Base-by-base conservation (phyloP, 2,797 vertebrate genomes). In the Parauchenoglanis ngamensis region DNA sequence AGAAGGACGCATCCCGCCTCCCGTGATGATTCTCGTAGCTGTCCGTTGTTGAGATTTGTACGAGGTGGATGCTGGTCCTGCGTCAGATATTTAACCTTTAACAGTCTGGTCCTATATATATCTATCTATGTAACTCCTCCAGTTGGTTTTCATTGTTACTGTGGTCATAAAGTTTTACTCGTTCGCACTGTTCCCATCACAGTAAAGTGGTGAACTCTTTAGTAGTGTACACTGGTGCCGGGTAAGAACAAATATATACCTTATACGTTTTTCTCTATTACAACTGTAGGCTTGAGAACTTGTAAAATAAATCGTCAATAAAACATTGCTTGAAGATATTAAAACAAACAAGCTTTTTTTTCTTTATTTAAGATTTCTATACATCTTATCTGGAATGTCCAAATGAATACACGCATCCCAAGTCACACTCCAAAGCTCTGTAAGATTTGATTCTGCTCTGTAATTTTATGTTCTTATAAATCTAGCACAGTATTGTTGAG, bases 221-320 rank as follows among this genome's bases (percentile, higher is more conserved):
- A 49, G 89, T 94, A 92, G 90, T 91, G 87, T 89, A 83, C 90
- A 85, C 90, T 40, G 92, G 88, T 87, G 90, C 92, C 91, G 90
- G 89, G 89, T 86, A 88, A 87, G 15, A 70, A 56, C 63, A 83
- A 52, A 63, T 81, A 46, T 83, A 67, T 67, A 67, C 63, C 4
- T 91, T 87, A 44, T 28, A 49, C 61, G 92, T 93, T 89, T 65
- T 82, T 49, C 88, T 90, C 91, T 91, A 77, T 88, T 90, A 88
- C 92, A 92, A 85, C 90, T 93, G 95, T 96, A 95, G 93, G 94
- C 92, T 93, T 94, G 92, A 95, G 93, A 88, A 94, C 94, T 95
- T 95, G 95, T 94, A 93, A 94, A 94, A 94, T 94, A 94, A 93
- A 90, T 88, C 90, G 86, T 89, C 91, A 92, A 95, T 92, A 91